Percentiles rank a stretch among this genome's conserved stretches.
These are phyloP conservation scores for Oasisia sp. DNA, from an alignment of 2,888 invertebrate genomes.

Conservation along the genomic window DNA sequence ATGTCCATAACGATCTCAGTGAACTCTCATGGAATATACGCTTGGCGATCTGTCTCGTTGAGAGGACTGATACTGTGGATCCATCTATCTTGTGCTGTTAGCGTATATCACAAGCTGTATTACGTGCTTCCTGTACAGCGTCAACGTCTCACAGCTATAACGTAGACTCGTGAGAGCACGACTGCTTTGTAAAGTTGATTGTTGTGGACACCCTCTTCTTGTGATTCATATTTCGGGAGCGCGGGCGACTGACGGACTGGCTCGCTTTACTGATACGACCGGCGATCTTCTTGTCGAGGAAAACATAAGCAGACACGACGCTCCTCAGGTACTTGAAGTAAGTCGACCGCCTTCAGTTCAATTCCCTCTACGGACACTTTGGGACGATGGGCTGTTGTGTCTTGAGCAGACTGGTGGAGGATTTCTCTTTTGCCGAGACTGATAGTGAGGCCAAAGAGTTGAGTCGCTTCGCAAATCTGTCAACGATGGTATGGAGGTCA, in stretches of 20 bases:
- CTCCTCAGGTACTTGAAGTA: slow-evolving; percentile 17
- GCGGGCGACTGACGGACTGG: background rate
- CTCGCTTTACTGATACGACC: background rate
- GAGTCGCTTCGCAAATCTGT: background rate
- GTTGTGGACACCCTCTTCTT: too few species aligned
- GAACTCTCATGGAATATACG: too few species aligned
- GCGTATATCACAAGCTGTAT: too few species aligned
- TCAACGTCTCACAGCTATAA: background rate
- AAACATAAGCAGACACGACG: background rate
- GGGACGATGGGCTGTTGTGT: background rate
- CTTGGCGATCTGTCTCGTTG: too few species aligned
- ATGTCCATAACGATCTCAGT: too few species aligned
- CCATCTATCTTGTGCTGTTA: too few species aligned
- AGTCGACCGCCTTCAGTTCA: background rate
- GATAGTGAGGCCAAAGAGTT: background rate
- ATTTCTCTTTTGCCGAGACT: background rate
- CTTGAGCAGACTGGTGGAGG: background rate
- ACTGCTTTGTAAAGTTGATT: background rate
- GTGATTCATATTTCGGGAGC: too few species aligned
- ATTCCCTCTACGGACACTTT: background rate
- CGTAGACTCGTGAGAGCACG: background rate
- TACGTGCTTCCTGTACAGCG: too few species aligned
- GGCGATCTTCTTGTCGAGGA: background rate
- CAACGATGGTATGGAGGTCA: background rate
- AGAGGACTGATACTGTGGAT: too few species aligned